phyloP scores from a whole-genome alignment of 2,888 invertebrate species.

The Eustalomyia histrio region DNA sequence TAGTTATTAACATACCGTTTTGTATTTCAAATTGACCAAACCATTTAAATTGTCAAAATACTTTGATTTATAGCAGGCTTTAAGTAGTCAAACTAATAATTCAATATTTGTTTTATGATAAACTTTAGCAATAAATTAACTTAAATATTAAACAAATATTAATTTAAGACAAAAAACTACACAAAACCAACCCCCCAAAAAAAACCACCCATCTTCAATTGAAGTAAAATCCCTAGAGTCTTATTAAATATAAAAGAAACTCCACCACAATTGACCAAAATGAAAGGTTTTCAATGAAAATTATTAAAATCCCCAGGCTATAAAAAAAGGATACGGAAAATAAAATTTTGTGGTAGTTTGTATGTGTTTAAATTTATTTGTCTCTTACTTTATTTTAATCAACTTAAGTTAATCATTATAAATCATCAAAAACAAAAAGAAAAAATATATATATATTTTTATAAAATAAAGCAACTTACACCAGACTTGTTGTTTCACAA shows the following conservation, averaged over 20 bases:
- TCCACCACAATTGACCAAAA: background rate
- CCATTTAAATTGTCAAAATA: background rate
- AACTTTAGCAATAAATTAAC: constrained; percentile 26
- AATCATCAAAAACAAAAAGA: constrained; percentile 44
- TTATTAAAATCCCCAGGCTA: constrained; percentile 5
- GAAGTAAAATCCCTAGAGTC: constrained; percentile 1
- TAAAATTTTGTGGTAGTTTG: background rate
- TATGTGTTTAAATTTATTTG: constrained; percentile 1
- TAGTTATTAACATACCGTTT: background rate
- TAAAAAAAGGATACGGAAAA: background rate
- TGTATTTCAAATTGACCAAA: background rate
- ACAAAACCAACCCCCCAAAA: background rate
- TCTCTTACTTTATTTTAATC: background rate
- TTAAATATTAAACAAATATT: constrained; percentile 49
- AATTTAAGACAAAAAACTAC: constrained; percentile 24
- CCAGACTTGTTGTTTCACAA: background rate
- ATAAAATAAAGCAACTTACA: background rate
- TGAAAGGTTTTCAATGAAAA: background rate
- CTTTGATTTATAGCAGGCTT: background rate
- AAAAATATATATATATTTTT: background rate
- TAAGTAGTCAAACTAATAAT: constrained; percentile 11
- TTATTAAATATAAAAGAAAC: background rate
- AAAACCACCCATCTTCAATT: background rate
- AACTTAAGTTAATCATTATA: constrained; percentile 49
- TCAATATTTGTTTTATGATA: constrained; percentile 8